Base-by-base conservation (phyloP, 1,140 invertebrate genomes). In the Belonocnema kinseyi region DNA sequence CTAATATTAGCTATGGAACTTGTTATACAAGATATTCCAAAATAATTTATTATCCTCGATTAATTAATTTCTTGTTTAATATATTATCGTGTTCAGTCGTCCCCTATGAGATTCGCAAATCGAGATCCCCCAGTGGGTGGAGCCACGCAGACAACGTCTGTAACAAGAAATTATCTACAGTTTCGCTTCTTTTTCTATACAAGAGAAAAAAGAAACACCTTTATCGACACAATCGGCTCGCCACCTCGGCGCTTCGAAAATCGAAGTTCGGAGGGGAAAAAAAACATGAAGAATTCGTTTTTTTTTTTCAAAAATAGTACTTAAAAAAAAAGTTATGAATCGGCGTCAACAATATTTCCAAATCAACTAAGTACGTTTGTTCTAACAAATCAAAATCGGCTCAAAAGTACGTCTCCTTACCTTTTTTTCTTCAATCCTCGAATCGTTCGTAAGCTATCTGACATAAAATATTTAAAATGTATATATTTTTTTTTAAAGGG, bases 151-250 rank as follows among this genome's bases (percentile, higher is more conserved):
- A 50, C 74, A 75, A 56, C 86, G 80, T 54, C 85, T 82, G 75
- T 87, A 87, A 87, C 85, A 87, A 87, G 85, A 87, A 87, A 87
- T 86, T 87, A 87, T 87, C 86, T 87, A 87, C 83, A 86, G 80
- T 85, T 77, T 81, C 79, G 70, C 76, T 76, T 75, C 75, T 83
- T 19, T n/a, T 54, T 54, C 17, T 19, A 17, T 54, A 17, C 19
- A 10, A 54, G 26, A 33, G 2, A 17, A 3, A n/a, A 54, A 54
- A 54, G 17, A 54, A 54, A 54, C 53, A 10, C 16, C 53, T 33
- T 33, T 5, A 5, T 54, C 16, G 17, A 17, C 53, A 54, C 8
- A 17, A 54, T 54, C 52, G 52, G 52, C 52, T 54, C 52, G 52
- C 7, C 52, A n/a, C 17, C 52, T 54, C 53, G 53, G 53, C 8